phyloP scores from a whole-genome alignment of 2,113 vertebrate genomes.

The Sitta europaea region DNA sequence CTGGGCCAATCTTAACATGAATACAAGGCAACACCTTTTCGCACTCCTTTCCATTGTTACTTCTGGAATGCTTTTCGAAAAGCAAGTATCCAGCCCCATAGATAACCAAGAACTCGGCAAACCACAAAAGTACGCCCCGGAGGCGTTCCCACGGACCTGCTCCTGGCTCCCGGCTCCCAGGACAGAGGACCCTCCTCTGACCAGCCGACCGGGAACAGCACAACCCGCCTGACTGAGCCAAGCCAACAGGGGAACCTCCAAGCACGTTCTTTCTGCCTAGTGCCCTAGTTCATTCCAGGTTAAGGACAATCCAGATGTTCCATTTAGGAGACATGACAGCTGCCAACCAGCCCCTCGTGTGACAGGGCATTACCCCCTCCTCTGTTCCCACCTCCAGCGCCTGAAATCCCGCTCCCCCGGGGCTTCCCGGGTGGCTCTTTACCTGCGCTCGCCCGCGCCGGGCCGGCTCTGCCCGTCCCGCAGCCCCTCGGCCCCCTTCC shows the following conservation, averaged over 20 bases:
- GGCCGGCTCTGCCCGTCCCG: not conserved
- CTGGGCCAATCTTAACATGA: not conserved
- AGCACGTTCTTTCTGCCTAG: not conserved
- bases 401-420: not conserved
- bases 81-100: not conserved
- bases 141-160: not conserved
- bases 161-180: not conserved
- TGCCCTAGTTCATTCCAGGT: not conserved
- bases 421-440: not conserved
- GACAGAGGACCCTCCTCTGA: not conserved
- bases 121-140: not conserved
- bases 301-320: not conserved
- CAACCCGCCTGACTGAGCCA: not conserved
- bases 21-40: not conserved
- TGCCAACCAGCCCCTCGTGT: not conserved
- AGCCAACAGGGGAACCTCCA: not conserved
- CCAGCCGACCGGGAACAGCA: not conserved
- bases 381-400: not conserved
- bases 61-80: not conserved
- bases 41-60: not conserved
- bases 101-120: not conserved
- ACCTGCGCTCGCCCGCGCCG: not conserved
- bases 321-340: rapidly evolving
- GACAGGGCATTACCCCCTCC: not conserved
- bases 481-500: not conserved